Conservation (phyloP, 2,888 invertebrate species). For the Sinotaia quadrata region DNA sequence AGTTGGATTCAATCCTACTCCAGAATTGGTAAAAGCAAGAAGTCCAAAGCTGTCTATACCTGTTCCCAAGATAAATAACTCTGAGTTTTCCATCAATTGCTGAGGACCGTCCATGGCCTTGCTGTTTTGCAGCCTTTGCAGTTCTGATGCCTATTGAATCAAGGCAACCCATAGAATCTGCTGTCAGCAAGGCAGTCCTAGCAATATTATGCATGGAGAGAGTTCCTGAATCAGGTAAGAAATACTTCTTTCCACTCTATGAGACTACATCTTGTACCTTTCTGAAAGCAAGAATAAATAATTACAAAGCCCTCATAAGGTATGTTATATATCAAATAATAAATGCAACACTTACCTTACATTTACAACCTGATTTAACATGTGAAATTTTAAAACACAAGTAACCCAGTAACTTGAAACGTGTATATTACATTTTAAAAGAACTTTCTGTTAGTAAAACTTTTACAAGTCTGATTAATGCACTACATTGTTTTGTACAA, state of each 20-base stretch:
- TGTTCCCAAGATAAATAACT: slow-evolving; percentile 14
- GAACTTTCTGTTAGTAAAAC: no score
- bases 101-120: slow-evolving; percentile 26
- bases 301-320: no score
- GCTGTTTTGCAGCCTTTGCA: slow-evolving; percentile 13
- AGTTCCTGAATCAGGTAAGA: slow-evolving; percentile 10
- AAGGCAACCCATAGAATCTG: slow-evolving; percentile 16
- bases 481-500: no score
- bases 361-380: no score
- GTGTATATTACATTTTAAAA: no score
- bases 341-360: no score
- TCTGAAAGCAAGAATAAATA: slow-evolving; percentile 18
- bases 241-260: background rate
- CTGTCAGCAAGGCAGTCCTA: slow-evolving; percentile 3
- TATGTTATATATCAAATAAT: no score
- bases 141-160: no score
- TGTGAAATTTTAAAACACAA: no score
- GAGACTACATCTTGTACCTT: slow-evolving; percentile 22
- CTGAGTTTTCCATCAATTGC: slow-evolving; percentile 22
- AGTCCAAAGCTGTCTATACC: slow-evolving; percentile 17
- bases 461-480: no score
- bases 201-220: slow-evolving; percentile 8
- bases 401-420: no score
- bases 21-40: slow-evolving; percentile 7
- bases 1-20: slow-evolving; percentile 15